phyloP scores from a whole-genome alignment of 2,797 vertebrate genomes.

The Scleropages formosus region DNA sequence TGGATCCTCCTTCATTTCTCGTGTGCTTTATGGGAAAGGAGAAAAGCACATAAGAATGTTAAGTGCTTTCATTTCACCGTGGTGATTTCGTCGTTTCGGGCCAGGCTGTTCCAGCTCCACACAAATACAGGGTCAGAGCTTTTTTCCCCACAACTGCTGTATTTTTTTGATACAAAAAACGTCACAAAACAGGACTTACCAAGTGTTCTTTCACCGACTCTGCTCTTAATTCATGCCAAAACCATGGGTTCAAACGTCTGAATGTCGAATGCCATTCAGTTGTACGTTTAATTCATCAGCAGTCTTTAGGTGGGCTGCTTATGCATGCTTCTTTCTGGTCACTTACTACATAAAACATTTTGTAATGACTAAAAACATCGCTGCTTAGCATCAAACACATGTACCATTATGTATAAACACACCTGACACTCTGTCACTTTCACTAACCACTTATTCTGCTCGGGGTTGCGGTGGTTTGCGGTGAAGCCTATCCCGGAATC shows the following conservation, averaged over 20 bases:
- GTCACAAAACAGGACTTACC: too few relatives aligned
- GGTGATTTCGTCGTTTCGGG: too few relatives aligned
- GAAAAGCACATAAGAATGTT: neutral
- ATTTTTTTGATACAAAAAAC: too few relatives aligned
- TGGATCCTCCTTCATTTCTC: neutral
- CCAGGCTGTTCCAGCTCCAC: too few relatives aligned
- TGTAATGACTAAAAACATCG: neutral
- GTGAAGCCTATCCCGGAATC: too few relatives aligned
- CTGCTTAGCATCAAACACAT: neutral
- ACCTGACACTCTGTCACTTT: neutral
- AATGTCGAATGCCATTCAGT: neutral
- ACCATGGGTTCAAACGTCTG: neutral
- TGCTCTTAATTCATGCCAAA: neutral
- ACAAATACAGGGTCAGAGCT: too few relatives aligned
- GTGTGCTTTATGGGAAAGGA: too few relatives aligned
- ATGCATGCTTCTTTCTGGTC: neutral
- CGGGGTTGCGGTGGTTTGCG: too few relatives aligned
- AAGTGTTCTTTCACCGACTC: neutral
- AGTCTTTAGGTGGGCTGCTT: slow-evolving; percentile 1
- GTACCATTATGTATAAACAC: neutral
- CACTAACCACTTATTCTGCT: slow-evolving; percentile 2
- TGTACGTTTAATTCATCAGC: neutral
- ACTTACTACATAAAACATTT: neutral
- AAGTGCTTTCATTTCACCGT: slow-evolving; percentile 19
- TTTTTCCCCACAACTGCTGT: too few relatives aligned